Evolutionary conservation across 2,888 invertebrate genomes (phyloP).

Genomic region (Sycophila texana): DNA sequence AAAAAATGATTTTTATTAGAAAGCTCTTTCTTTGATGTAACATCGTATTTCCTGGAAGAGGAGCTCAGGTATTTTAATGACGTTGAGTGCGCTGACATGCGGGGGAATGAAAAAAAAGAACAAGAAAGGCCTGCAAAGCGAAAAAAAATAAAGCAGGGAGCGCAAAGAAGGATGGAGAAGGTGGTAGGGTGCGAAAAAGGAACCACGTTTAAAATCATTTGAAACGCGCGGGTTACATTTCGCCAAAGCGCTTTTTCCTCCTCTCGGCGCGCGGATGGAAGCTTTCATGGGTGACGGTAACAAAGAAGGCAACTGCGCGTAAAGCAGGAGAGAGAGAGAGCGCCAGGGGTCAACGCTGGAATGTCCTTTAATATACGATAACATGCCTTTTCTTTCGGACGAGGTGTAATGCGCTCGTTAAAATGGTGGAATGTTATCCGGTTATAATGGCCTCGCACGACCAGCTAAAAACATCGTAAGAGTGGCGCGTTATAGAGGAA

Average conservation of each 20-base stretch:
- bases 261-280: not conserved
- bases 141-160: slow-evolving; percentile 6
- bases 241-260: not conserved
- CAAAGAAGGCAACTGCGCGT: slow-evolving; percentile 31
- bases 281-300: slow-evolving; percentile 19
- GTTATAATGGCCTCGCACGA: slow-evolving; percentile 42
- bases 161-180: not conserved
- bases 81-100: not conserved
- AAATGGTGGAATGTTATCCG: slow-evolving; percentile 54
- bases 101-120: not conserved
- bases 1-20: not conserved
- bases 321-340: slow-evolving; percentile 12
- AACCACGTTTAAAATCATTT: slow-evolving; percentile 31
- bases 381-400: slow-evolving; percentile 36
- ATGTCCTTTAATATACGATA: slow-evolving; percentile 62
- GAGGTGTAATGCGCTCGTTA: slow-evolving; percentile 55
- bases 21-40: not conserved
- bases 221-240: slow-evolving; percentile 5
- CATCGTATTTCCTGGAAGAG: not conserved
- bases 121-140: not conserved
- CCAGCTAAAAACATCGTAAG: slow-evolving; percentile 22
- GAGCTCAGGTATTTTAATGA: slow-evolving; percentile 38
- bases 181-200: not conserved
- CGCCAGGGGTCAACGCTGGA: slow-evolving; percentile 35
- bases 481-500: not conserved